Base-by-base conservation (phyloP, 30 jellyfish, hydroid and myxozoan species). In the Pseudorhiza aurosa region DNA sequence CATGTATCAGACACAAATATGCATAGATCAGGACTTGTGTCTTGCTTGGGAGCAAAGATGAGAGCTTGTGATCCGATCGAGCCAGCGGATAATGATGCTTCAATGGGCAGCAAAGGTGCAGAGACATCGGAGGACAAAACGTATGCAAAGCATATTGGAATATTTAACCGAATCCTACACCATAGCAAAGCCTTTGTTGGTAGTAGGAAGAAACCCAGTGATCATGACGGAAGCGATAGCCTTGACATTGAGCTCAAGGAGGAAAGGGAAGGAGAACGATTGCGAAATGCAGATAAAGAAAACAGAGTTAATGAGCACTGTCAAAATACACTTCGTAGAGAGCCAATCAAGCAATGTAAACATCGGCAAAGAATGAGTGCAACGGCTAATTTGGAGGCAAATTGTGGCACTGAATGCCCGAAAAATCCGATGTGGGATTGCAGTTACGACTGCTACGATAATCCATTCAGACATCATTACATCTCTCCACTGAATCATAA, bases 371-470 rank as follows among this genome's bases (percentile, higher is more conserved):
- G 49, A 11, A 65, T 11, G 60, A 17, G 67, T 36, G 0, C 22
- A 15, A 2, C 67, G 5, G 4, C 8, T 21, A 53, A 53, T 53
- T 53, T 53, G 24, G n/a, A 33, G 35, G 22, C 67, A 21, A 7
- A 33, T 53, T 2, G 67, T 53, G 67, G 24, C 53, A 28, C 11
- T 26, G 25, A 21, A 43, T 9, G 39, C 33, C 18, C 28, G 39
- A 40, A 22, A 80, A 31, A 40, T 43, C 91, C 36, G 42, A 22
- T 68, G 75, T 24, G 71, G 71, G 58, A 58, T 62, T 33, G 40
- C 33, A 80, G 30, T 80, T 80, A 65, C 42, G 77, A 40, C 28
- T 57, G 31, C 35, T 25, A 56, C 78, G 39, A 45, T 80, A 80
- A 80, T 80, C 85, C 44, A 8, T 17, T 29, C 24, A 43, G 69